A percentile compares a stretch with the other conserved stretches of the same genome.
phyloP scores from a whole-genome alignment of 2,888 invertebrate genomes.

The Agrotis puta region DNA sequence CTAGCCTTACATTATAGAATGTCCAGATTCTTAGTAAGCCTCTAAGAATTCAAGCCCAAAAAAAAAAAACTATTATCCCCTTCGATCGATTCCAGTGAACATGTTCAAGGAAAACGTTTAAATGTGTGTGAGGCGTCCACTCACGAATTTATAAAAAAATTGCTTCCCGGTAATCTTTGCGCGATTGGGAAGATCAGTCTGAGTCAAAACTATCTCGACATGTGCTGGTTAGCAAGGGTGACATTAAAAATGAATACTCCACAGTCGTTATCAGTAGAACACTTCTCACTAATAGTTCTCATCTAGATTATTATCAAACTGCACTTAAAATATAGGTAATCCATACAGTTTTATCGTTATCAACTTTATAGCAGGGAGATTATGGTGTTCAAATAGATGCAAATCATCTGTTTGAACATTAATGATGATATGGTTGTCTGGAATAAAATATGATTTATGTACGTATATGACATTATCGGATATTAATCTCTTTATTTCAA shows the following conservation, averaged over 20 bases:
- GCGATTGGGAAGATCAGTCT: too few relatives aligned
- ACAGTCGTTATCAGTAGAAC: slow-evolving; percentile 1
- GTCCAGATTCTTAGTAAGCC: too few relatives aligned
- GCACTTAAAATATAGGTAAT: slow-evolving; percentile 36
- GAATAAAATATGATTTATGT: neutral
- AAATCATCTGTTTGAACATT: slow-evolving; percentile 23
- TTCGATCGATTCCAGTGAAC: too few relatives aligned
- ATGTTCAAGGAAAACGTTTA: too few relatives aligned
- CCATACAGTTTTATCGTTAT: slow-evolving; percentile 33
- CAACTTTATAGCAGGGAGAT: slow-evolving; percentile 15
- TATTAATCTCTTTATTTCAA: neutral
- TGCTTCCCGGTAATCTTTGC: too few relatives aligned
- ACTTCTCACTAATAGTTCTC: slow-evolving; percentile 19
- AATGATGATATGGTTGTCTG: slow-evolving; percentile 16
- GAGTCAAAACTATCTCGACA: neutral
- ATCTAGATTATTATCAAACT: slow-evolving; percentile 29
- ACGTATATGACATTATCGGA: neutral
- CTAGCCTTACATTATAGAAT: too few relatives aligned
- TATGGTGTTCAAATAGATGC: slow-evolving; percentile 10
- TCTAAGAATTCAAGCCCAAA: too few relatives aligned
- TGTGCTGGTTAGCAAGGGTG: neutral
- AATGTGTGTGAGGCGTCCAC: too few relatives aligned
- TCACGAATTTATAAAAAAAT: too few relatives aligned
- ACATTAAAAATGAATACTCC: neutral
- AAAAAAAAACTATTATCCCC: too few relatives aligned